Base-by-base conservation (phyloP, 2,113 vertebrate genomes). In the Alaudala cheleensis region DNA sequence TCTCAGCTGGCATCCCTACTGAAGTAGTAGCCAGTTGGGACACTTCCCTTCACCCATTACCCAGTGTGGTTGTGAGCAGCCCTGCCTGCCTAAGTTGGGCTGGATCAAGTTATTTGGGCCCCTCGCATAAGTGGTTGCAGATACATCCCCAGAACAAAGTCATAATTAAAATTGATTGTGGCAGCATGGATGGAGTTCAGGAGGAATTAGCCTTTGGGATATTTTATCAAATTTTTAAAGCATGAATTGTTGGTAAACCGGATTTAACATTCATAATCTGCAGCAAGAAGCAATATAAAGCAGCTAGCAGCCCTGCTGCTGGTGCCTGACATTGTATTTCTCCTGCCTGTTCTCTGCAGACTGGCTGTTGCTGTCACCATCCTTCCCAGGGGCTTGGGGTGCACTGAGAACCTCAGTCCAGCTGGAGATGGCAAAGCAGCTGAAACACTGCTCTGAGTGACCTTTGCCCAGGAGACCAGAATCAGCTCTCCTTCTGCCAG, bases 21-120 rank as follows among this genome's bases (percentile, higher is more conserved):
- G 23, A 53, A 61, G 31, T 42, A 40, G 57, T 60, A 54, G 40
- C 49, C n/a, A 71, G 56, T 7, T 40, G 50, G 82, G 84, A 40
- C 28, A 0, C 29, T 81, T 22, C 20, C 23, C 10, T 82, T 40
- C 2, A 1, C n/a, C 33, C 3, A 0, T 42, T 60, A n/a, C 58
- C 78, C 29, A 3, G 0, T 1, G 0, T 1, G 11, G 54, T n/a
- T 0, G 0, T 22, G 56, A 72, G 54, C n/a, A 56, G 64, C 3
- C 0, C 73, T 85, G 53, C 61, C 40, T 51, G 25, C 40, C 29
- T n/a, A 2, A 8, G n/a, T 53, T 64, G 26, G 70, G n/a, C 86
- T 72, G 29, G 72, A 56, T 54, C 31, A 5, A 54, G 51, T 42
- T 23, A 17, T 69, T 54, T 50, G 67, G 22, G 58, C 60, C 20